Evolutionary conservation across 2,888 invertebrate species (phyloP).

Genomic region (Dryobota labecula): DNA sequence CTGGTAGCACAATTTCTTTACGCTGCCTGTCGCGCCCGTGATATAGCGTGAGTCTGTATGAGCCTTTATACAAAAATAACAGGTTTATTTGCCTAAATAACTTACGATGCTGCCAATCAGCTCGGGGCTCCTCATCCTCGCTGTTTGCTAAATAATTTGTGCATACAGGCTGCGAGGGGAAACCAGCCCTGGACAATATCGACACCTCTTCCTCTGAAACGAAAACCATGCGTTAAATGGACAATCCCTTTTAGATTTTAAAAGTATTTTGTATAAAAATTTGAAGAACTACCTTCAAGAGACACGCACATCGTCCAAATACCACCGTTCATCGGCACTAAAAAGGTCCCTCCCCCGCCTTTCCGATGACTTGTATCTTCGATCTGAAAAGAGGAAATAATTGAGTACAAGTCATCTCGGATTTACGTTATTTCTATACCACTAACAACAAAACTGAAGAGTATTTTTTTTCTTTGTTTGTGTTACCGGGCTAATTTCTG

Average conservation of each 20-base stretch:
- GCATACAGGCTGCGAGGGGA: constrained; percentile 93
- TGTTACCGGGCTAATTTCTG: too few species aligned
- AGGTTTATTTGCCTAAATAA: too few species aligned
- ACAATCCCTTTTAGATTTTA: too few species aligned
- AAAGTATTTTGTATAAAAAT: neutral
- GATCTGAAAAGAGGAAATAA: constrained; percentile 77
- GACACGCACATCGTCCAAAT: constrained; percentile 97
- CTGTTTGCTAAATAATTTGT: constrained; percentile 95
- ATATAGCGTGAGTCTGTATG: too few species aligned
- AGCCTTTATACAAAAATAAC: too few species aligned
- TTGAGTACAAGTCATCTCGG: neutral
- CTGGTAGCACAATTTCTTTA: too few species aligned
- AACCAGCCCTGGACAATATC: constrained; percentile 92
- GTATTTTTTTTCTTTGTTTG: too few species aligned
- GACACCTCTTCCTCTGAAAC: constrained; percentile 93
- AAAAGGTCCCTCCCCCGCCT: constrained; percentile 91
- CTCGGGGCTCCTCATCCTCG: constrained; percentile 93
- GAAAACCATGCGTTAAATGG: neutral
- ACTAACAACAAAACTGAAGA: too few species aligned
- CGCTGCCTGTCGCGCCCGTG: too few species aligned
- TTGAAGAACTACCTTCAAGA: constrained; percentile 91
- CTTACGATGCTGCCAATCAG: constrained; percentile 95
- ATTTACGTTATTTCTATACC: too few species aligned
- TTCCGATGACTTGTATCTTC: constrained; percentile 83
- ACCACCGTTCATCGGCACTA: constrained; percentile 97